phyloP scores from a whole-genome alignment of 1,140 invertebrate genomes.

The Drosophila trapezifrons region DNA sequence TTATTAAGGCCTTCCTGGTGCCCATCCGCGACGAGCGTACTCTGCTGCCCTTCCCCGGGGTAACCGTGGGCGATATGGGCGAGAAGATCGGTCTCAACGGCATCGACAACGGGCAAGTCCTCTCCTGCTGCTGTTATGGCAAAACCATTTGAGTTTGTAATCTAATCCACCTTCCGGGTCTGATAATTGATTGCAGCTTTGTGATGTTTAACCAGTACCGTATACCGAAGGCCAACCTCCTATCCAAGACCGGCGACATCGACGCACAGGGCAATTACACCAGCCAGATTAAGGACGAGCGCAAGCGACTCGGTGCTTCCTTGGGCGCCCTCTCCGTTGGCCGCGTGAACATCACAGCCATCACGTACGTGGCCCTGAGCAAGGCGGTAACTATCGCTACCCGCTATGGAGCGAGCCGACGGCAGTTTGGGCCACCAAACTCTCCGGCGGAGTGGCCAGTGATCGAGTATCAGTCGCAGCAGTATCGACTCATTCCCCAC shows the following conservation, averaged over 20 bases:
- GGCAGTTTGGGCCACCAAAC: constrained; percentile 90
- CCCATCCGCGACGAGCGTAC: constrained; percentile 91
- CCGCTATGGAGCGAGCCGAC: constrained; percentile 91
- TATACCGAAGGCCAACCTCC: constrained; percentile 90
- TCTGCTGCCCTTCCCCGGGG: constrained; percentile 88
- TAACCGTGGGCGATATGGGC: constrained; percentile 92
- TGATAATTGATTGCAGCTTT: constrained; percentile 85
- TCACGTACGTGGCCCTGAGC: constrained; percentile 72
- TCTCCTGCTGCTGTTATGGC: not conserved
- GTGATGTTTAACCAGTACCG: constrained; percentile 93
- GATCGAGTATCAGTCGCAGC: constrained; percentile 93
- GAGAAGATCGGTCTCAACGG: constrained; percentile 93
- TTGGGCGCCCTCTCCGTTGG: constrained; percentile 94
- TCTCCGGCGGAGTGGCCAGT: constrained; percentile 88
- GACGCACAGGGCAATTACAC: constrained; percentile 92
- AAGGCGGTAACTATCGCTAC: constrained; percentile 91
- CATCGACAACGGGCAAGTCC: constrained; percentile 90
- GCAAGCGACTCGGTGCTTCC: constrained; percentile 91
- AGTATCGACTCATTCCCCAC: constrained; percentile 93
- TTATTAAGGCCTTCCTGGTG: constrained; percentile 92
- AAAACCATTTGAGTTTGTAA: not conserved
- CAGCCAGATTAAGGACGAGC: constrained; percentile 89
- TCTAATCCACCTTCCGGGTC: not conserved
- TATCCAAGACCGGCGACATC: constrained; percentile 95
- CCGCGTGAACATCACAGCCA: constrained; percentile 87